A percentile compares a stretch with the other conserved stretches of the same genome.
phyloP scores from a whole-genome alignment of 2,888 invertebrate genomes.

The Nomada lathburiana region DNA sequence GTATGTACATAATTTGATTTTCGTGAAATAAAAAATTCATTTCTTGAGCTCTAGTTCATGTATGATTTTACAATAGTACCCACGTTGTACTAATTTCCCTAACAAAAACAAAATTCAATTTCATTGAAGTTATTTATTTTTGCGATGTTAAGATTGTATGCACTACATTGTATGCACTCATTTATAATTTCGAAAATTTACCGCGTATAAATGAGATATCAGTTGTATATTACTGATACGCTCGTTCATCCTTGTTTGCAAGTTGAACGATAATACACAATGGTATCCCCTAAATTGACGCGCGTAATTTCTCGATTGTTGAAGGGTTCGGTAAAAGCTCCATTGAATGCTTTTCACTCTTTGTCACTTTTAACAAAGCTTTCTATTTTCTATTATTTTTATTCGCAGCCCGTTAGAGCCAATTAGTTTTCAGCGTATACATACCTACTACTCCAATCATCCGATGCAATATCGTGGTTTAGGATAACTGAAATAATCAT shows the following conservation, averaged over 20 bases:
- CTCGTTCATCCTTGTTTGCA: background rate
- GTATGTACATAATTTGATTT: no score
- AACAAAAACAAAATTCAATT: background rate
- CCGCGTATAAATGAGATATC: background rate
- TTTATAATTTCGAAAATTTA: background rate
- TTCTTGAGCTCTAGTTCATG: no score
- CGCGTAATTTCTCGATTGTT: slow-evolving; percentile 16
- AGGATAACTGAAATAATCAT: background rate
- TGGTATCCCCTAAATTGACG: slow-evolving; percentile 14
- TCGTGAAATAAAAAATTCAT: no score
- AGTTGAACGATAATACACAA: background rate
- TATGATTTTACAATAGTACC: no score
- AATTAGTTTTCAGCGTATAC: no score
- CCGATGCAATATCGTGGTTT: background rate
- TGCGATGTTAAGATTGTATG: background rate
- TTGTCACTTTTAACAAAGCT: slow-evolving; percentile 28
- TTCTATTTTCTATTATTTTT: background rate
- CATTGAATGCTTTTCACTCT: background rate
- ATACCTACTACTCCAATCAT: background rate
- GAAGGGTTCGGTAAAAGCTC: background rate
- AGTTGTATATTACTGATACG: background rate
- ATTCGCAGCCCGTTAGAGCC: background rate
- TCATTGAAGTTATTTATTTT: no score
- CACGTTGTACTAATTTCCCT: no score
- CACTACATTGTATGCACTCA: background rate